Percentiles rank a stretch among this genome's conserved stretches.
These are phyloP conservation scores for Microplitis manilae DNA, from an alignment of 2,888 invertebrate genomes.

Conservation along the genomic window DNA sequence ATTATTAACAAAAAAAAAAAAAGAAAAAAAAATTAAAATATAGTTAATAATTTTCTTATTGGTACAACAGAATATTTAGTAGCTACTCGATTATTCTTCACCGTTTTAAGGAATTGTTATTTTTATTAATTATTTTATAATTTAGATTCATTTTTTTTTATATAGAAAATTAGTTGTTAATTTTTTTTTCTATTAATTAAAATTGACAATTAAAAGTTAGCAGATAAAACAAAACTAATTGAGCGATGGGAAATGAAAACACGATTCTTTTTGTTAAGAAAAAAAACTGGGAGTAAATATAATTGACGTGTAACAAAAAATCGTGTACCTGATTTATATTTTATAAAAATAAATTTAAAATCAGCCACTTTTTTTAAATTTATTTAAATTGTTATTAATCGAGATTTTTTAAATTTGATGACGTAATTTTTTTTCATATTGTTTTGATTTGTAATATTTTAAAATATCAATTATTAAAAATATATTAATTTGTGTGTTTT, in stretches of 20 bases:
- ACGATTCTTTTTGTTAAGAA: slow-evolving; percentile 56
- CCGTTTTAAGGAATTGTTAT: slow-evolving; percentile 66
- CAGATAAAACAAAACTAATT: slow-evolving; percentile 22
- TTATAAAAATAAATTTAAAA: not conserved
- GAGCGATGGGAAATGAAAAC: slow-evolving; percentile 43
- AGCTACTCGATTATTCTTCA: slow-evolving; percentile 62
- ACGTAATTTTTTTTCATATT: not conserved
- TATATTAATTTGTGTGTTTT: not conserved
- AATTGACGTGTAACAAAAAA: slow-evolving; percentile 50
- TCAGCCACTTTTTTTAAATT: not conserved
- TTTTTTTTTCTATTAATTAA: slow-evolving; percentile 62
- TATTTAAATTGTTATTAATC: not conserved
- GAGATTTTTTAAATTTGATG: not conserved
- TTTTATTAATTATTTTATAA: slow-evolving; percentile 65
- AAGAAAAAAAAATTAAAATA: slow-evolving; percentile 49
- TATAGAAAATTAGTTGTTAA: slow-evolving; percentile 60
- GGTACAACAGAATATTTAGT: slow-evolving; percentile 64
- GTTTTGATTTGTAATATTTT: not conserved
- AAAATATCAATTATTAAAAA: not conserved
- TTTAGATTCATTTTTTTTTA: slow-evolving; percentile 66
- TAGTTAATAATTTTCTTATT: slow-evolving; percentile 64
- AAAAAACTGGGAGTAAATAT: slow-evolving; percentile 28
- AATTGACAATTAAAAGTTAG: slow-evolving; percentile 54
- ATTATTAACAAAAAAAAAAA: slow-evolving; percentile 32
- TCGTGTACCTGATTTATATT: slow-evolving; percentile 66